Evolutionary conservation across 2,113 vertebrate species (phyloP).

Genomic region (Brienomyrus brachyistius): DNA sequence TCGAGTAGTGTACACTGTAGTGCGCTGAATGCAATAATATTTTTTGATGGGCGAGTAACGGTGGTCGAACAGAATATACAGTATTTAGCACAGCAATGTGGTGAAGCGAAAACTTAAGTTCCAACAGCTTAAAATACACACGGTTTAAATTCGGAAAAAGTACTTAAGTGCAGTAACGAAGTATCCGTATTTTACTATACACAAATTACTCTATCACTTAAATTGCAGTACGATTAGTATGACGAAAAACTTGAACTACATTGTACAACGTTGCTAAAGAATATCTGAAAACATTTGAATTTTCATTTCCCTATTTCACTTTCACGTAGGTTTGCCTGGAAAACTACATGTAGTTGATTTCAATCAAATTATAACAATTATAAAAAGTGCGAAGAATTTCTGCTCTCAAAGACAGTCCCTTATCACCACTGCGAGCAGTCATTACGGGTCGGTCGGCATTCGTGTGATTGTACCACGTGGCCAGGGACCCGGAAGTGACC

Average conservation of each 20-base stretch:
- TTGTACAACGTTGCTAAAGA: background rate
- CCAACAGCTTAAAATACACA: background rate
- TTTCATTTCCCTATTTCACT: background rate
- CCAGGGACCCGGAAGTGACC: background rate
- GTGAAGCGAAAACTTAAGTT: background rate
- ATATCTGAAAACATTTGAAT: background rate
- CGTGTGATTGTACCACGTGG: background rate
- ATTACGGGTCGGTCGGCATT: background rate
- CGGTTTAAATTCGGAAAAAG: background rate
- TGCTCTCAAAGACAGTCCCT: background rate
- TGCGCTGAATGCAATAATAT: background rate
- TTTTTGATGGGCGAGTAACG: no score
- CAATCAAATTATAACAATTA: background rate
- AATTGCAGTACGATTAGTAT: background rate
- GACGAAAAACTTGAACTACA: background rate
- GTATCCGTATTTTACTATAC: background rate
- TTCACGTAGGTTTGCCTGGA: background rate
- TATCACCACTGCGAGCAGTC: background rate
- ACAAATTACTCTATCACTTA: background rate
- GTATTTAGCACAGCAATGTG: no score
- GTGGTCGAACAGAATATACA: no score
- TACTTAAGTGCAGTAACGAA: background rate
- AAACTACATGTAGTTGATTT: background rate
- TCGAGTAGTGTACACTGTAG: no score
- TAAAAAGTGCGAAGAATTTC: background rate